Evolutionary conservation across 2,888 invertebrate species (phyloP).

Genomic region (Disparrhopalites patrizii): DNA sequence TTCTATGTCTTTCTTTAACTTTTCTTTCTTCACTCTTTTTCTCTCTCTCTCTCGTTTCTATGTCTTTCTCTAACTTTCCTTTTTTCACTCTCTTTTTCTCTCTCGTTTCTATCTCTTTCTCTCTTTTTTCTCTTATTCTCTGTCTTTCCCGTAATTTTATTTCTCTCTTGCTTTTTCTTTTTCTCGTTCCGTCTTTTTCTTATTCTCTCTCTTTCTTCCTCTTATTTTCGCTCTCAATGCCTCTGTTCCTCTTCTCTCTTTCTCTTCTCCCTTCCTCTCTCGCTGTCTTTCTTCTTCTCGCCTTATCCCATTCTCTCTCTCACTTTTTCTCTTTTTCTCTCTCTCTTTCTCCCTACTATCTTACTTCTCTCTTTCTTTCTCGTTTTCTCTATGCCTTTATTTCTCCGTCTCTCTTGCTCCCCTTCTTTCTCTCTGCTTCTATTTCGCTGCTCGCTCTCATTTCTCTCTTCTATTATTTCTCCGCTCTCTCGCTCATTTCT

Average conservation of each 20-base stretch:
- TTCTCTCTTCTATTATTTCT: slow-evolving; percentile 4
- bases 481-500: too few relatives aligned
- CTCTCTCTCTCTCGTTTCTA: too few relatives aligned
- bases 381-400: too few relatives aligned
- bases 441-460: background rate
- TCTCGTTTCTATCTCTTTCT: background rate
- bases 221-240: background rate
- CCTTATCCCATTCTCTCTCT: background rate
- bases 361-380: too few relatives aligned
- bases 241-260: slow-evolving; percentile 18
- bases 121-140: background rate
- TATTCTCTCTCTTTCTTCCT: background rate
- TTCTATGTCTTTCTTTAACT: too few relatives aligned
- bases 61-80: slow-evolving; percentile 17
- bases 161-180: background rate
- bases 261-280: slow-evolving; percentile 9
- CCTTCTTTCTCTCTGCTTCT: background rate
- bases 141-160: background rate
- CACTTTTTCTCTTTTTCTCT: background rate
- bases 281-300: too few relatives aligned
- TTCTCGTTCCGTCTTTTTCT: background rate
- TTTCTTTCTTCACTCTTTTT: too few relatives aligned
- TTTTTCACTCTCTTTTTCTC: slow-evolving; percentile 3
- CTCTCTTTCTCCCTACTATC: background rate
- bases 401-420: too few relatives aligned